Percentiles rank a stretch among this genome's conserved stretches.
These are phyloP conservation scores for Rhagonycha lutea DNA, from an alignment of 2,888 invertebrate genomes.

Conservation along the genomic window DNA sequence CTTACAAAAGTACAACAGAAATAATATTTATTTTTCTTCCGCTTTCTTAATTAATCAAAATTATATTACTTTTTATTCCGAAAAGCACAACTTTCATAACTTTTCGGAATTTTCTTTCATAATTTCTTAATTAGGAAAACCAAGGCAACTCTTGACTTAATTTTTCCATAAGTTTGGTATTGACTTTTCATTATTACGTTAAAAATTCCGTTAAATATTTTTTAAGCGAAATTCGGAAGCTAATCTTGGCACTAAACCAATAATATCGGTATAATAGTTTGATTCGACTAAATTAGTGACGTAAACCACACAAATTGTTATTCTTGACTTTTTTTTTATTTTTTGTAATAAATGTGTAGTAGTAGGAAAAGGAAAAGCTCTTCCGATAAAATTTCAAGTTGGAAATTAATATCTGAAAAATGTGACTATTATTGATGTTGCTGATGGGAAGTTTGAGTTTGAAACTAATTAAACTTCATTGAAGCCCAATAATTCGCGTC, in stretches of 20 bases:
- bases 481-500: slow-evolving; percentile 1
- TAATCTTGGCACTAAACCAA: not conserved
- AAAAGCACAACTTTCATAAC: not conserved
- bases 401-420: not conserved
- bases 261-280: not conserved
- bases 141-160: not conserved
- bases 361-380: not conserved
- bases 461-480: not conserved
- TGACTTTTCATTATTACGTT: no score
- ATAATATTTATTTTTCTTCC: not conserved
- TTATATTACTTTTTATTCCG: not conserved
- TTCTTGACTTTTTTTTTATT: not conserved
- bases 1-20: not conserved
- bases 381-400: not conserved
- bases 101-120: not conserved
- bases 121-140: not conserved
- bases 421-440: not conserved
- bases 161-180: not conserved
- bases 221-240: not conserved
- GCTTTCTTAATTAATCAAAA: not conserved
- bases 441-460: not conserved
- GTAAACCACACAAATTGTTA: not conserved
- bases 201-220: not conserved
- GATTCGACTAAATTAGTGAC: not conserved
- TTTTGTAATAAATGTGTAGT: not conserved